phyloP scores from a whole-genome alignment of 1,140 invertebrate species.

The Hyposmocoma kahamanoa region DNA sequence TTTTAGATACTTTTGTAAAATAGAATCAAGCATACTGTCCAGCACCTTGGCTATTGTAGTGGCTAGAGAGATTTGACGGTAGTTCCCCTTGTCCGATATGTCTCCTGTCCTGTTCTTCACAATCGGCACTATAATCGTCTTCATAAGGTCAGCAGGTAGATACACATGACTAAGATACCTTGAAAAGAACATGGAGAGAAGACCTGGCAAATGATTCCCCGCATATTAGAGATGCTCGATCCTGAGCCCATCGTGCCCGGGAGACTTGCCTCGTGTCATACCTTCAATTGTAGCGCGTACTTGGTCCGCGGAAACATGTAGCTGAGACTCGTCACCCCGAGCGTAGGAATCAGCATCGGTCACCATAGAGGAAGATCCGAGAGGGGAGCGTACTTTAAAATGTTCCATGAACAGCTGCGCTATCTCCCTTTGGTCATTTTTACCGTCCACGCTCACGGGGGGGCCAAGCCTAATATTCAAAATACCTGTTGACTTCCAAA shows the following conservation, averaged over 20 bases:
- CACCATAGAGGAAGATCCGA: neutral
- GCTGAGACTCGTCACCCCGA: neutral
- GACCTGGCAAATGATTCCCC: neutral
- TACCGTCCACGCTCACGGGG: neutral
- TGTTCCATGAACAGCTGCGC: neutral
- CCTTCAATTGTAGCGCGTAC: neutral
- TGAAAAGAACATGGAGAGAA: neutral
- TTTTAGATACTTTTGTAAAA: neutral
- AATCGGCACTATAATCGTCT: neutral
- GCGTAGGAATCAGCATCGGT: neutral
- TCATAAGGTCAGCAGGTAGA: neutral
- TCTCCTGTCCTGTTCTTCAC: slow-evolving; percentile 1
- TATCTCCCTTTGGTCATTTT: neutral
- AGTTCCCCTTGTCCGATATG: neutral
- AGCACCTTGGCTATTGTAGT: neutral
- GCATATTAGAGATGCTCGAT: neutral
- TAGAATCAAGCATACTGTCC: neutral
- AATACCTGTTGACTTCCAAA: neutral
- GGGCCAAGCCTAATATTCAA: neutral
- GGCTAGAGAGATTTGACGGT: slow-evolving; percentile 2
- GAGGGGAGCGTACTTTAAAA: neutral
- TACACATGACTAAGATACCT: neutral
- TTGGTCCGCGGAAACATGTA: neutral
- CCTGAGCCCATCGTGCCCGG: neutral
- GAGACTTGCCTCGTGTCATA: neutral